Conservation (phyloP, 2,888 invertebrate genomes). For the Alloscopus bannaensis region DNA sequence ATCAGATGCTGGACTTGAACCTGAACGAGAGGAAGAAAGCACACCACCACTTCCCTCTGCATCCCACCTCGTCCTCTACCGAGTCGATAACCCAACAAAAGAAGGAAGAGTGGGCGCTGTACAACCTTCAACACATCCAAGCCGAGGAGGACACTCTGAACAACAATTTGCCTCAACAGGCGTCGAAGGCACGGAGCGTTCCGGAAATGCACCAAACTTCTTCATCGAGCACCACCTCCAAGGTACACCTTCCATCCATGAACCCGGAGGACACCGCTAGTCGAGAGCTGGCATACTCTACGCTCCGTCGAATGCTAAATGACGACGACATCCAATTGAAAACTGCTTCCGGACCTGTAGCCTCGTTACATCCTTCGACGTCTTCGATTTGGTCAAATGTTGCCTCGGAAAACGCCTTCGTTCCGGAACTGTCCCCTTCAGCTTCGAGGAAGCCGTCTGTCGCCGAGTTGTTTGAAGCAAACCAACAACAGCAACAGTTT, state of each 20-base stretch:
- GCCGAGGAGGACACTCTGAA: neutral
- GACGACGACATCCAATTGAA: neutral
- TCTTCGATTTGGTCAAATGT: conserved; percentile 48
- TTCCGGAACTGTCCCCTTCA: neutral
- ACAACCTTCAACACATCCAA: neutral
- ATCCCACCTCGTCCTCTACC: conserved; percentile 24
- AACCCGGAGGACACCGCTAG: conserved; percentile 1
- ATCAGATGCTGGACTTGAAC: conserved; percentile 39
- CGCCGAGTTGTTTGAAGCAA: conserved; percentile 13
- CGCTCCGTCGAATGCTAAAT: conserved; percentile 23
- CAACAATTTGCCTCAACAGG: neutral
- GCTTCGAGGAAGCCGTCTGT: neutral
- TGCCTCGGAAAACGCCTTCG: conserved; percentile 31
- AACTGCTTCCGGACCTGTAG: neutral
- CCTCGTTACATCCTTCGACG: neutral
- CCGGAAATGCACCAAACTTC: conserved; percentile 38
- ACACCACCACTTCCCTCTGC: conserved; percentile 36
- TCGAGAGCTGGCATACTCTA: conserved; percentile 31
- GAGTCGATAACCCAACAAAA: conserved; percentile 34
- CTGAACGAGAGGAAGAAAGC: conserved; percentile 24
- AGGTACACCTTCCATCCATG: too few species aligned
- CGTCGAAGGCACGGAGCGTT: conserved; percentile 39
- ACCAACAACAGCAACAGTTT: neutral
- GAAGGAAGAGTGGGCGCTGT: conserved; percentile 44
- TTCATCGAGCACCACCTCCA: conserved; percentile 19